Evolutionary conservation across 2,113 vertebrate genomes (phyloP).

Genomic region (Australoheros scitulus): DNA sequence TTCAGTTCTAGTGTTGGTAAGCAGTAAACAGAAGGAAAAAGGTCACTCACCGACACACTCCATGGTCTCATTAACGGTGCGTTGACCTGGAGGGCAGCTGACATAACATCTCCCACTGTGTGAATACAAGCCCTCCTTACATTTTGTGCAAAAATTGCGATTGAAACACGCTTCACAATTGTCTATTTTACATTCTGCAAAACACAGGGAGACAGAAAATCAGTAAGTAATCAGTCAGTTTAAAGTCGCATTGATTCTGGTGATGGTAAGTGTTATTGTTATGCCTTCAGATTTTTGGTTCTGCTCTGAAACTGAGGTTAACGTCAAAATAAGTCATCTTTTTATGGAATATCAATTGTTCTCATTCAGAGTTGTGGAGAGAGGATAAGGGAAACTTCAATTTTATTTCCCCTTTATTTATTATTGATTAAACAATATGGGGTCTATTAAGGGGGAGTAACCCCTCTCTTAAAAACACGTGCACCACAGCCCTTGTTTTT

Average conservation of each 20-base stretch:
- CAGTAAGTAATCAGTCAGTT: neutral
- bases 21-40: constrained; percentile 11
- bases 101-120: constrained; percentile 93
- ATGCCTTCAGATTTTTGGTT: neutral
- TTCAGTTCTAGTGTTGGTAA: neutral
- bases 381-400: constrained; percentile 16
- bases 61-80: constrained; percentile 87
- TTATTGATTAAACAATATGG: constrained; percentile 48
- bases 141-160: constrained; percentile 98
- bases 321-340: neutral
- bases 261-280: neutral
- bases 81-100: constrained; percentile 89
- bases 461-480: constrained; percentile 63
- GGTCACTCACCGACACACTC: constrained; percentile 92
- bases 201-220: constrained; percentile 61
- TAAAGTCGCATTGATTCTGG: neutral
- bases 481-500: constrained; percentile 40
- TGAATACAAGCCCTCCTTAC: constrained; percentile 94
- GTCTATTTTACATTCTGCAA: constrained; percentile 97
- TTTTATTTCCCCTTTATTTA: constrained; percentile 57
- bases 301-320: neutral
- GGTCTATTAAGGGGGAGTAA: constrained; percentile 38
- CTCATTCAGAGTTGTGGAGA: neutral
- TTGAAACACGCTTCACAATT: constrained; percentile 98
- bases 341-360: constrained; percentile 8